A percentile compares a stretch with the other conserved stretches of the same genome.
Evolutionary conservation across 2,113 vertebrate species (phyloP).

Genomic region (Lasiurus cinereus): DNA sequence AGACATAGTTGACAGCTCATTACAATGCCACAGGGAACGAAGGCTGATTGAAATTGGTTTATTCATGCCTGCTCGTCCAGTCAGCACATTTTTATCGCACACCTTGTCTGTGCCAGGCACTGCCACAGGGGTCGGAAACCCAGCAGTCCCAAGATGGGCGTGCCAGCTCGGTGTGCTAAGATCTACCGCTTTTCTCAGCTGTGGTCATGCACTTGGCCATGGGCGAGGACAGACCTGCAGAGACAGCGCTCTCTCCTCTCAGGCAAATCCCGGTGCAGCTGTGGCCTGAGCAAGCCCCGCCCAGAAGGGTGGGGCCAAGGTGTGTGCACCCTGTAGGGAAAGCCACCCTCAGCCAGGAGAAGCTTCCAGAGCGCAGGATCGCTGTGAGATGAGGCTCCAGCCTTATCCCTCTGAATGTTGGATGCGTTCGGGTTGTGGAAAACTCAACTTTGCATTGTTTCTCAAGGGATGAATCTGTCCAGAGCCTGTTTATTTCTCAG

Average conservation of each 20-base stretch:
- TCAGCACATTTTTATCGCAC: background rate
- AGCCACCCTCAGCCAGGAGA: background rate
- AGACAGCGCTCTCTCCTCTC: background rate
- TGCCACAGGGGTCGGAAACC: background rate
- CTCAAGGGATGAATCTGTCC: background rate
- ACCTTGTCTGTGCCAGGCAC: background rate
- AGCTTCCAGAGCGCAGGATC: background rate
- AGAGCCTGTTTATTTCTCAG: background rate
- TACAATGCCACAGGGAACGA: background rate
- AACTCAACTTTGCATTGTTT: background rate
- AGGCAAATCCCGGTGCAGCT: background rate
- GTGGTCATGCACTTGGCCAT: background rate
- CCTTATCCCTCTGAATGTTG: background rate
- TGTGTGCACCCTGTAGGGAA: fast-evolving
- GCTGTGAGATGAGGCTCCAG: background rate
- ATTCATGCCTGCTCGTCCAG: background rate
- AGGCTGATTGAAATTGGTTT: background rate
- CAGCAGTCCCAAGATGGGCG: background rate
- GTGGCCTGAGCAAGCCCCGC: too few species aligned
- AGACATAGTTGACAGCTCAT: background rate
- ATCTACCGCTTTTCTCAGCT: background rate
- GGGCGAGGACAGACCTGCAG: background rate
- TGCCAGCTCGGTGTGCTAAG: background rate
- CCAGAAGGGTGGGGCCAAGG: background rate
- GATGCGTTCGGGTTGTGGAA: background rate